Evolutionary conservation across 2,888 invertebrate species (phyloP).

Genomic region (Drosophila helvetica): DNA sequence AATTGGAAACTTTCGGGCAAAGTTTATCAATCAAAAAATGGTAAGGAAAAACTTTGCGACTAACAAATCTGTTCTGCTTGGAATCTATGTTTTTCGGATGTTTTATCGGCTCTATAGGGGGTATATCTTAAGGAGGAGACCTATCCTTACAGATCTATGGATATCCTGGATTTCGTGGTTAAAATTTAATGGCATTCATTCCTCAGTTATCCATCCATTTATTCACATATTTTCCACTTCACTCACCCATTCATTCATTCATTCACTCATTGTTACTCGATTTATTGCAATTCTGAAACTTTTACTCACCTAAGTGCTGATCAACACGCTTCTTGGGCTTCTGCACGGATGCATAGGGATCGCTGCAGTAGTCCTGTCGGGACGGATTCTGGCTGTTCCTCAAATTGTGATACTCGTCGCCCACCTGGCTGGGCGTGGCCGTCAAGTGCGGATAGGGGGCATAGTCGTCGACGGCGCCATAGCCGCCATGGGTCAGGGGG

Average conservation of each 20-base stretch:
- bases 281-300: background rate
- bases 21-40: slow-evolving; percentile 48
- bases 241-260: background rate
- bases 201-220: background rate
- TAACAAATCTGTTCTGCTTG: slow-evolving; percentile 30
- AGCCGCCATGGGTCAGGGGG: slow-evolving; percentile 91
- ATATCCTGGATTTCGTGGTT: too few relatives aligned
- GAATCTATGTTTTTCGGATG: slow-evolving; percentile 28
- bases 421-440: slow-evolving; percentile 87
- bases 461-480: slow-evolving; percentile 92
- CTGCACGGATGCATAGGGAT: slow-evolving; percentile 94
- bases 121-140: background rate
- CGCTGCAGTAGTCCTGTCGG: slow-evolving; percentile 93
- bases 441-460: slow-evolving; percentile 92
- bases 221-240: background rate
- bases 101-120: background rate
- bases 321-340: slow-evolving; percentile 95
- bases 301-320: slow-evolving; percentile 93
- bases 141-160: too few relatives aligned
- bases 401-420: slow-evolving; percentile 89
- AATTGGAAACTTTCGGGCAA: slow-evolving; percentile 39
- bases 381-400: slow-evolving; percentile 92
- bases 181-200: too few relatives aligned
- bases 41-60: slow-evolving; percentile 6
- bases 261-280: background rate